Evolutionary conservation across 2,113 vertebrate genomes (phyloP), one percentile per base, ranked within the genome.

Genomic region (Asarcornis scutulata): DNA sequence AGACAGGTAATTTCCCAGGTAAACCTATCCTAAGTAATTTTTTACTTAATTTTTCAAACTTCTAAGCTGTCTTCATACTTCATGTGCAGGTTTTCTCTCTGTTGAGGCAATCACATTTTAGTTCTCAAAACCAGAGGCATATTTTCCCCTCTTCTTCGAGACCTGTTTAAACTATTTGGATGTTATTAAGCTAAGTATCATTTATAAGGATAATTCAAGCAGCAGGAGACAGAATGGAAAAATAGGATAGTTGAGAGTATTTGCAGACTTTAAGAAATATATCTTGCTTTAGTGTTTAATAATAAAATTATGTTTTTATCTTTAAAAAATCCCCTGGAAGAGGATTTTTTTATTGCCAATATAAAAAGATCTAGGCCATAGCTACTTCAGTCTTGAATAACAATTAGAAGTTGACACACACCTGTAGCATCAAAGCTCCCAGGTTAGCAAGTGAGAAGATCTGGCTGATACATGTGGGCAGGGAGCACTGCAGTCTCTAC

Each of bases 401-500:
- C 6, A 67, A 67, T 27, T 16, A 68, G 13, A 76, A 77, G 14
- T 62, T 42, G 21, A 15, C n/a, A 26, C 22, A 11, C 10, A 13
- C 25, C 9, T 64, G 25, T 55, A 40, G 3, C 44, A 50, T 55
- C 3, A 5, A 53, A 72, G 52, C n/a, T 86, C 26, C 15, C 6
- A 44, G 27, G 13, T 48, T 40, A 52, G 50, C 4, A 38, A 36
- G 14, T 58, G 20, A 17, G 26, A 13, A 48, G 36, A 14, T 18
- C 48, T 74, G 52, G 1, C 6, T 32, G 22, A 1, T 31, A 34
- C 11, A 22, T 8, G 0, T 6, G 32, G 25, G 38, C 60, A 23
- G 42, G 59, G 20, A 58, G 10, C 20, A 4, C 34, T 59, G 55
- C 55, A 17, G 46, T 23, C 46, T 63, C 7, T 83, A 22, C n/a